Evolutionary conservation across 2,113 vertebrate species (phyloP), one percentile per base, ranked within the genome.

Genomic region (Psittacara wagleri): DNA sequence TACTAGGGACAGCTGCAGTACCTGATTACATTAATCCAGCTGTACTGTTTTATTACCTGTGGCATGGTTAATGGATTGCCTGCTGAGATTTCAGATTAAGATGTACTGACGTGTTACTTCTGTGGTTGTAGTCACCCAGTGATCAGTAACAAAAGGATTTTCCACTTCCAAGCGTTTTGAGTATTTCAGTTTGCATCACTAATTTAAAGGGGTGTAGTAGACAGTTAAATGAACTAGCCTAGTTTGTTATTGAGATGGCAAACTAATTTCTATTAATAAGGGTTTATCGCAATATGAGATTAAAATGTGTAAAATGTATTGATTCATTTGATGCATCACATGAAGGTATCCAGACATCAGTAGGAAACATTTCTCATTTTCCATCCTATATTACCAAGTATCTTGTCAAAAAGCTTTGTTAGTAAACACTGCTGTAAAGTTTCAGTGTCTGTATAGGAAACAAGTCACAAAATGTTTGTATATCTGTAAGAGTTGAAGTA

Each of bases 141-240:
- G 24, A 46, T 7, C 33, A 90, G 31, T 54, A 90, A 69, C 25
- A 89, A 88, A 83, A 49, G 6, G 10, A 54, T 94, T 89, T 92
- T 64, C 23, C 31, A 74, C 9, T 59, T 88, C 27, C 33, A 81
- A 82, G 11, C 8, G 2, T 68, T 96, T 46, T 51, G 18, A 61
- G 23, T 83, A 13, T 61, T 95, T 95, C 39, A 64, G 4, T 93
- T 92, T 90, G 31, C 48, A 95, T 80, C 87, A 82, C 37, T 90
- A 83, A 75, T 82, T 95, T 87, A 88, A 48, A 48, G 29, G 15
- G 48, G 76, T 75, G 31, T 5, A 76, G 10, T 43, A 78, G 9
- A 14, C 76, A 76, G 37, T 69, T 92, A 90, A 77, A 87, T 41
- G 49, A 73, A 19, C 51, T 87, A 25, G 76, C 29, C 59, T 46